phyloP scores from a whole-genome alignment of 2,113 vertebrate genomes.

The Chaetorhynchus papuensis region DNA sequence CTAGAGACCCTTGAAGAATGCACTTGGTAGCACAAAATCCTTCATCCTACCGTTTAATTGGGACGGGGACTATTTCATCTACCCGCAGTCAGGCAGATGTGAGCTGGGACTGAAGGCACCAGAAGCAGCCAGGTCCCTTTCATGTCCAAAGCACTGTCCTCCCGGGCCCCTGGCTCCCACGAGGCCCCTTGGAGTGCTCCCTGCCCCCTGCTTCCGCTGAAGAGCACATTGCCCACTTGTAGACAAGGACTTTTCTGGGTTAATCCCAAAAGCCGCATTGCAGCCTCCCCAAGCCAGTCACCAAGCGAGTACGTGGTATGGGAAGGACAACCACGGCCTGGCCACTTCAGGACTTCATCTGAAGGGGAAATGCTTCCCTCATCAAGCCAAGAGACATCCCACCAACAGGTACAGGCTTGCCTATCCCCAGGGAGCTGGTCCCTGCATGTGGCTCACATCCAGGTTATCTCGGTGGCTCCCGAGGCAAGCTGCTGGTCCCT shows the following conservation, averaged over 20 bases:
- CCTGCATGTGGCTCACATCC: not conserved
- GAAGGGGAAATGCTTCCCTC: not conserved
- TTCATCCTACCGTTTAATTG: not conserved
- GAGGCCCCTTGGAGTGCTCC: not conserved
- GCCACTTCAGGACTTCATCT: not conserved
- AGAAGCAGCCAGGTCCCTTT: slow-evolving; percentile 19
- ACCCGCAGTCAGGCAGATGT: not conserved
- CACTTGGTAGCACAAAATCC: not conserved
- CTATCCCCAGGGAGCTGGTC: not conserved
- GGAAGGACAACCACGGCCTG: rapidly evolving
- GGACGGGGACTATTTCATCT: not conserved
- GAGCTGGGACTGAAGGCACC: not conserved
- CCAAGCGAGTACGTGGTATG: not conserved
- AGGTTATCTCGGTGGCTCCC: not conserved
- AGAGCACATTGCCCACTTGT: not conserved
- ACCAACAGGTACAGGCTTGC: not conserved
- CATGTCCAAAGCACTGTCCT: not conserved
- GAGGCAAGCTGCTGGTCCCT: not conserved
- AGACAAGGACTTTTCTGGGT: slow-evolving; percentile 22
- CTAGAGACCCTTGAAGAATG: not conserved
- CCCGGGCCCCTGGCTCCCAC: not conserved
- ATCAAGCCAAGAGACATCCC: not conserved
- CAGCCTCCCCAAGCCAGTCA: not conserved
- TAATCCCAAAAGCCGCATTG: not conserved
- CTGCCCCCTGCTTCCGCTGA: not conserved